Percentiles rank a stretch among this genome's conserved stretches.
phyloP scores from a whole-genome alignment of 2,113 vertebrate species.

The Ammospiza caudacuta region DNA sequence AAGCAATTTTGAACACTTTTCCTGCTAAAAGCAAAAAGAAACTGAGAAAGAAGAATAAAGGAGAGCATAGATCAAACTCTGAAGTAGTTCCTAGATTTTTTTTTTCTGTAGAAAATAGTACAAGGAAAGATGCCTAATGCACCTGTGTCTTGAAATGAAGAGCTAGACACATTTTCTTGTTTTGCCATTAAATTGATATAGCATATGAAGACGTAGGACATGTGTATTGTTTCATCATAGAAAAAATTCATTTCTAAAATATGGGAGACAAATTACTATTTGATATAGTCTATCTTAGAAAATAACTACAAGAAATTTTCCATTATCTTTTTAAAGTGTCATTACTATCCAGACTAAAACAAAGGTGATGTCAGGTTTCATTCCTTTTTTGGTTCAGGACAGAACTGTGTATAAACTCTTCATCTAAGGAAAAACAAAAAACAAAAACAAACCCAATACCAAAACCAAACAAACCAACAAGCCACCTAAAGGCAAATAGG shows the following conservation, averaged over 20 bases:
- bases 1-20: constrained; percentile 14
- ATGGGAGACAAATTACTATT: not conserved
- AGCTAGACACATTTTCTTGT: not conserved
- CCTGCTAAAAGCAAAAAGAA: not conserved
- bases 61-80: not conserved
- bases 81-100: not conserved
- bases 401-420: not conserved
- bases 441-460: not conserved
- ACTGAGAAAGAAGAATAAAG: not conserved
- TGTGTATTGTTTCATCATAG: not conserved
- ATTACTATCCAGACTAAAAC: not conserved
- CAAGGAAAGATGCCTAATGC: not conserved
- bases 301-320: not conserved
- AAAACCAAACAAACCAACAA: not conserved
- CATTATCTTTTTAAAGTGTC: not conserved
- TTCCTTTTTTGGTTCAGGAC: not conserved
- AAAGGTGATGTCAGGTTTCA: not conserved
- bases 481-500: not conserved
- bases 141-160: not conserved
- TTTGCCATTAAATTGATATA: not conserved
- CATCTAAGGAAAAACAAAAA: not conserved
- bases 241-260: not conserved
- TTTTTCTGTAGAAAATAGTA: not conserved
- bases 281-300: not conserved
- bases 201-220: not conserved